Evolutionary conservation across 2,113 vertebrate genomes (phyloP).

Genomic region (Apteryx owenii): DNA sequence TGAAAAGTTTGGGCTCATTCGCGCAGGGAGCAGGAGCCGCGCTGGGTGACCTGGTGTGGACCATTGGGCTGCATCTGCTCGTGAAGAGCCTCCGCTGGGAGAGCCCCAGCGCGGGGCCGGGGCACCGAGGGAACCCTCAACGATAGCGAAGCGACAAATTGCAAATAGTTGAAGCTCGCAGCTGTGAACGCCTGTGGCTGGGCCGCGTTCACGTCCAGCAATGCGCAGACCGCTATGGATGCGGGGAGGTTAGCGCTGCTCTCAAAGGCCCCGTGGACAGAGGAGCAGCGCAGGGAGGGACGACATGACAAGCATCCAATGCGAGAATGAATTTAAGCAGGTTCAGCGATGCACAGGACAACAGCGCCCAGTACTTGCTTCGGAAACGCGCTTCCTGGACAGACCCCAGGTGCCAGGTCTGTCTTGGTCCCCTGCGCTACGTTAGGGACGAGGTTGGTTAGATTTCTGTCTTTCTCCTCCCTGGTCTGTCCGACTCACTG

Average conservation of each 20-base stretch:
- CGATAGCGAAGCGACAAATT: not conserved
- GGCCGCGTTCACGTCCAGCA: not conserved
- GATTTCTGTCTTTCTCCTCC: not conserved
- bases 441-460: too few species aligned
- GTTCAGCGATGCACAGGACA: fast-evolving
- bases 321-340: not conserved
- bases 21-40: fast-evolving
- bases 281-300: not conserved
- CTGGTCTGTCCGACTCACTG: not conserved
- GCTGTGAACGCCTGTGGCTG: not conserved
- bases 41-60: not conserved
- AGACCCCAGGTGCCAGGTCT: not conserved
- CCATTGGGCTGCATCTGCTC: not conserved
- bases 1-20: not conserved
- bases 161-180: not conserved
- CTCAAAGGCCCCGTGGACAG: not conserved
- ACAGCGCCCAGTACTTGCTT: not conserved
- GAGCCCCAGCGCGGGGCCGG: fast-evolving
- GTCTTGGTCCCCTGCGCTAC: too few species aligned
- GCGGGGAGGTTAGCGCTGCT: not conserved
- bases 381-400: not conserved
- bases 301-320: not conserved
- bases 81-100: not conserved
- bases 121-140: not conserved
- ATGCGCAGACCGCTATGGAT: fast-evolving